These are phyloP conservation scores for Anthophora plumipes DNA, from an alignment of 2,888 invertebrate species.

Conservation along the genomic window DNA sequence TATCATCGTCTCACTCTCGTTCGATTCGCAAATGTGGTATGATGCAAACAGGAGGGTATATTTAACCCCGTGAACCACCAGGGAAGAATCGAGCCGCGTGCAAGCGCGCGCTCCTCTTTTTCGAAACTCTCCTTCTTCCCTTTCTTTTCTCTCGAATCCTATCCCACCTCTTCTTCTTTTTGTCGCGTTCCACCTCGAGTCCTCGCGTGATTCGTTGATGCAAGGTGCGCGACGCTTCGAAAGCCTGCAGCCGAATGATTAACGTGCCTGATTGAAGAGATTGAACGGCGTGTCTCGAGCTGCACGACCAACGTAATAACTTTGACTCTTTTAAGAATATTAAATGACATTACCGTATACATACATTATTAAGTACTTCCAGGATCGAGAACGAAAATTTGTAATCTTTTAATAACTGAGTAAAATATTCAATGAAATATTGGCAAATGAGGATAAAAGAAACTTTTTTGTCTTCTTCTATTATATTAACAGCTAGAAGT, in stretches of 20 bases:
- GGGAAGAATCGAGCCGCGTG: conserved; percentile 67
- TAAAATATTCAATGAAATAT: no score
- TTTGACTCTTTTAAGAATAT: not conserved
- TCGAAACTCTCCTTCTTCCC: conserved; percentile 20
- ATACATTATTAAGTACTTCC: no score
- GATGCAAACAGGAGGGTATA: conserved; percentile 78
- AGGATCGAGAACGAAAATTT: no score
- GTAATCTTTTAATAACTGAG: no score
- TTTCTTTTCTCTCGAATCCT: conserved; percentile 3
- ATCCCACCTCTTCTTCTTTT: conserved; percentile 6
- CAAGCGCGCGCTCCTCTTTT: conserved; percentile 47
- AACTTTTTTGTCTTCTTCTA: no score
- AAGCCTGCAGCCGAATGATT: not conserved
- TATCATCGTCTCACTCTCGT: not conserved
- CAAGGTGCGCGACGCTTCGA: not conserved
- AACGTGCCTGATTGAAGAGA: not conserved
- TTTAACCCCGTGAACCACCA: conserved; percentile 79
- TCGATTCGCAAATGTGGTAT: conserved; percentile 52
- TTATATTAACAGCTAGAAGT: no score
- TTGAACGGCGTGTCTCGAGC: not conserved
- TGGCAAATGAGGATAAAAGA: no score
- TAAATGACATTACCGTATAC: not conserved
- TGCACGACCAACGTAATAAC: not conserved
- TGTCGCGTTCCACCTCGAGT: not conserved
- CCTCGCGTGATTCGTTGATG: conserved; percentile 20